A percentile compares a stretch with the other conserved stretches of the same genome.
Conservation (phyloP, 2,888 invertebrate genomes). For the Spodoptera exigua region DNA sequence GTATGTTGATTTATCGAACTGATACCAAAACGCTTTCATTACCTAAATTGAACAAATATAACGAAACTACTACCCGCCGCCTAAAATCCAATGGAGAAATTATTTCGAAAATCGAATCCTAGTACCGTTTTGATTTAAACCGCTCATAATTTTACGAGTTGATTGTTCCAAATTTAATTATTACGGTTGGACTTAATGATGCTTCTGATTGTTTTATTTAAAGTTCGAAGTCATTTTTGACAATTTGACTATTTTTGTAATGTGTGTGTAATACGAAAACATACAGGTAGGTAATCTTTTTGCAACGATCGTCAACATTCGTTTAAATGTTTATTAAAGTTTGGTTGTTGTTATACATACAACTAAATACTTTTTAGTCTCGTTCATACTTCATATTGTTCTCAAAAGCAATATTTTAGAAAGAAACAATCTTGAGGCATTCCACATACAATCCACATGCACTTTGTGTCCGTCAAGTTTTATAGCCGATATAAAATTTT, state of each 20-base stretch:
- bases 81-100: slow-evolving; percentile 31
- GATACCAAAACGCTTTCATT: slow-evolving; percentile 55
- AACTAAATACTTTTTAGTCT: too few species aligned
- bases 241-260: slow-evolving; percentile 9
- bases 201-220: slow-evolving; percentile 25
- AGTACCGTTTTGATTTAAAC: slow-evolving; percentile 31
- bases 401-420: slow-evolving; percentile 13
- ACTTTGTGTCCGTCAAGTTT: slow-evolving; percentile 56
- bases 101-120: slow-evolving; percentile 31
- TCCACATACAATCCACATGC: slow-evolving; percentile 13
- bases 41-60: slow-evolving; percentile 59
- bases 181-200: slow-evolving; percentile 4
- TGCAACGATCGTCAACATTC: too few species aligned
- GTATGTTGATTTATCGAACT: slow-evolving; percentile 60
- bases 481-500: slow-evolving; percentile 68
- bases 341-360: too few species aligned
- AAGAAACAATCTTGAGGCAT: slow-evolving; percentile 14
- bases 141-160: slow-evolving; percentile 36
- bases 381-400: neutral
- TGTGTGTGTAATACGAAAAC: slow-evolving; percentile 13
- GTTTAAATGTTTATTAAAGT: too few species aligned
- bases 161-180: slow-evolving; percentile 34
- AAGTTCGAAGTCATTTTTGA: neutral
- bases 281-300: neutral
- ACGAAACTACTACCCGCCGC: slow-evolving; percentile 15